Evolutionary conservation across 2,113 vertebrate species (phyloP).

Genomic region (Lipophrys pholis): DNA sequence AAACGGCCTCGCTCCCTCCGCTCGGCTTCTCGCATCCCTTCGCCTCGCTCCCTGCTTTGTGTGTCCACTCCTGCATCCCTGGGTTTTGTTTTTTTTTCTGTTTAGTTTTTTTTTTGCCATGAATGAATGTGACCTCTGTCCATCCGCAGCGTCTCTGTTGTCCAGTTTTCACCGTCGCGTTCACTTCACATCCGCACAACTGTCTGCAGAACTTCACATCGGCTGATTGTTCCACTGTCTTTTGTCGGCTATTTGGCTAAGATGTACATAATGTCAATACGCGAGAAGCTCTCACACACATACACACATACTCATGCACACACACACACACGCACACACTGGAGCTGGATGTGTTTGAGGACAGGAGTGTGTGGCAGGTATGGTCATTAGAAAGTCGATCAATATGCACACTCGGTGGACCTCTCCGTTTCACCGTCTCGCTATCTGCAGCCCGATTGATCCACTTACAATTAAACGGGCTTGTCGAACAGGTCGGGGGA

Average conservation of each 20-base stretch:
- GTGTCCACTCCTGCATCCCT: constrained; percentile 4
- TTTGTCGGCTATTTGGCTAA: constrained; percentile 30
- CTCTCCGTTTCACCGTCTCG: constrained; percentile 60
- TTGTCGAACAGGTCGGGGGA: constrained; percentile 76
- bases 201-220: too few species aligned
- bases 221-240: constrained; percentile 17
- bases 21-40: constrained; percentile 9
- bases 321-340: constrained; percentile 5
- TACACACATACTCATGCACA: constrained; percentile 3
- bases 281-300: constrained; percentile 9
- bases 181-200: too few species aligned
- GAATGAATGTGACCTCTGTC: constrained; percentile 7
- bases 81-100: not conserved
- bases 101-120: not conserved
- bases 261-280: not conserved
- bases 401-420: constrained; percentile 55
- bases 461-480: constrained; percentile 70
- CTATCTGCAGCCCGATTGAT: constrained; percentile 75
- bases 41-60: constrained; percentile 6
- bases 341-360: constrained; percentile 28
- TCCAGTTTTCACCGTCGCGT: constrained; percentile 1
- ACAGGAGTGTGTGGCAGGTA: constrained; percentile 51
- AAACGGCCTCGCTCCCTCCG: not conserved
- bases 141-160: constrained; percentile 1
- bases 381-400: constrained; percentile 61